phyloP scores from a whole-genome alignment of 2,797 vertebrate species.

The Chelon labrosus region DNA sequence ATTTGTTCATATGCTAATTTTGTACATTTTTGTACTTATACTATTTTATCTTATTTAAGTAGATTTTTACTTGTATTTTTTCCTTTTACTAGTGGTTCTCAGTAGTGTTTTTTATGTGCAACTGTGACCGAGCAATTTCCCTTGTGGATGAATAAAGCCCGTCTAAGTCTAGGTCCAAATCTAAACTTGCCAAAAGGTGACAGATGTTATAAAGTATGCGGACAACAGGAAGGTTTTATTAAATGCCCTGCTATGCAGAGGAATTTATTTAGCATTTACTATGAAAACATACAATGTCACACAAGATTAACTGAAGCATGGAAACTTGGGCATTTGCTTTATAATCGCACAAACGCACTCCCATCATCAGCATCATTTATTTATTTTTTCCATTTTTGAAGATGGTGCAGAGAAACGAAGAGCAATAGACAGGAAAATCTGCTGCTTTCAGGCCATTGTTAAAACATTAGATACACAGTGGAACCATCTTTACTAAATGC shows the following conservation, averaged over 20 bases:
- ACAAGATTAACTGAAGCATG: slow-evolving; percentile 77
- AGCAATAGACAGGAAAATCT: slow-evolving; percentile 58
- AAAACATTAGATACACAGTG: slow-evolving; percentile 67
- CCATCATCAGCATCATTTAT: slow-evolving; percentile 42
- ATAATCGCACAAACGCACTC: slow-evolving; percentile 67
- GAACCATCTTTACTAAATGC: slow-evolving; percentile 73
- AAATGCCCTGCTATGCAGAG: slow-evolving; percentile 68
- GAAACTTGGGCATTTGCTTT: slow-evolving; percentile 67
- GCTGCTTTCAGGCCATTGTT: slow-evolving; percentile 40
- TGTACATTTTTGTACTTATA: too few species aligned
- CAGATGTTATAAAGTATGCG: neutral
- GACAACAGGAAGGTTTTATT: slow-evolving; percentile 44
- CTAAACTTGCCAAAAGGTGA: too few species aligned
- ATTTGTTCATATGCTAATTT: too few species aligned
- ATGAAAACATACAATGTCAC: slow-evolving; percentile 82
- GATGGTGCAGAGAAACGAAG: slow-evolving; percentile 60
- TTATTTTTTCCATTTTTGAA: slow-evolving; percentile 23
- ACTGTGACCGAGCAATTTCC: too few species aligned
- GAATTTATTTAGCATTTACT: slow-evolving; percentile 81
- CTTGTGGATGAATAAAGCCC: too few species aligned
- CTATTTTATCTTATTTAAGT: too few species aligned
- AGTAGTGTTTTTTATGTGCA: neutral
- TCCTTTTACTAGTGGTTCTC: neutral
- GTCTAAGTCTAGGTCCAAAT: neutral
- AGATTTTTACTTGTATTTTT: too few species aligned